phyloP scores from a whole-genome alignment of 2,888 invertebrate species.

The Spilarctia lutea region DNA sequence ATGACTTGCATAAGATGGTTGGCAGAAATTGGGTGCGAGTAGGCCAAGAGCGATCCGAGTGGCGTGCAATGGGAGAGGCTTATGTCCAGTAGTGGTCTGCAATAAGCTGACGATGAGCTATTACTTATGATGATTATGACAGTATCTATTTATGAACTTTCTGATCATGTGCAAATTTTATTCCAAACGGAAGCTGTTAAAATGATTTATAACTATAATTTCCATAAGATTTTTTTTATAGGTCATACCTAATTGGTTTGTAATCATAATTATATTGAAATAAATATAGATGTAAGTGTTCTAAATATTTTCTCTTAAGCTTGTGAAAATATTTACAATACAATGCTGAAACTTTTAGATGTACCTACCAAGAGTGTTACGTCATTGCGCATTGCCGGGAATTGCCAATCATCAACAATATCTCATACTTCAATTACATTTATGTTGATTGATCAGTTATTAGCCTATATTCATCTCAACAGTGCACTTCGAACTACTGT shows the following conservation, averaged over 20 bases:
- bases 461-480: conserved; percentile 47
- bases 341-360: neutral
- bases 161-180: neutral
- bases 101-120: neutral
- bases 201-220: neutral
- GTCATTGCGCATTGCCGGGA: conserved; percentile 29
- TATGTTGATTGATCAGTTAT: conserved; percentile 49
- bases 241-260: neutral
- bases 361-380: neutral
- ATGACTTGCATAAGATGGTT: too few relatives aligned
- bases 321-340: neutral
- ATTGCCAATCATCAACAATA: conserved; percentile 39
- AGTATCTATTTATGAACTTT: too few relatives aligned
- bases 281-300: neutral
- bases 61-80: too few relatives aligned
- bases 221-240: too few relatives aligned
- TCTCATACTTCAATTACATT: conserved; percentile 45
- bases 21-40: too few relatives aligned
- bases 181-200: neutral
- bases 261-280: neutral
- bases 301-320: neutral
- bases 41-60: too few relatives aligned
- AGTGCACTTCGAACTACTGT: conserved; percentile 46
- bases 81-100: too few relatives aligned
- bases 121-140: too few relatives aligned